Conservation (phyloP, 2,888 invertebrate genomes). For the Steinernema carpocapsae region DNA sequence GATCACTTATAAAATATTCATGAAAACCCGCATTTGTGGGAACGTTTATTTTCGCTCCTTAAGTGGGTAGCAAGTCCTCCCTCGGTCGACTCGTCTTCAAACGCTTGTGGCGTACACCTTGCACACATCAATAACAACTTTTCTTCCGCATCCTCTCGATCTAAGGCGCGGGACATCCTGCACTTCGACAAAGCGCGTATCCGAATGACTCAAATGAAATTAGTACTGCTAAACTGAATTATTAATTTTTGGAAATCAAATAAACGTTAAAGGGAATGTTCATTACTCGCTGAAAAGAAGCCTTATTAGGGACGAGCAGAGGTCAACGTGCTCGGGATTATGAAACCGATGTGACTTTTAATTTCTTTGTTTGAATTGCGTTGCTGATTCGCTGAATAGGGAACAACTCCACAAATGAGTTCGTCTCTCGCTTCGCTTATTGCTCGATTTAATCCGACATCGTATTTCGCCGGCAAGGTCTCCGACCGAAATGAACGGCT, state of each 20-base stretch:
- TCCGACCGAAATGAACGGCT: too few relatives aligned
- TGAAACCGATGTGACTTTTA: conserved; percentile 27
- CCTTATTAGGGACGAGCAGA: neutral
- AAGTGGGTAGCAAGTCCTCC: too few relatives aligned
- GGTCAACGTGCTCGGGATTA: conserved; percentile 25
- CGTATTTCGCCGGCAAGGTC: neutral
- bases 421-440: conserved; percentile 1
- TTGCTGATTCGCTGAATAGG: neutral
- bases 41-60: too few relatives aligned
- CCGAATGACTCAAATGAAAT: neutral
- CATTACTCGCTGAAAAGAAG: conserved; percentile 7
- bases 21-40: too few relatives aligned
- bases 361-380: conserved; percentile 25
- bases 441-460: neutral
- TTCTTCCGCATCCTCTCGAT: too few relatives aligned
- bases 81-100: too few relatives aligned
- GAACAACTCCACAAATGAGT: conserved; percentile 9
- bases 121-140: too few relatives aligned
- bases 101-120: too few relatives aligned
- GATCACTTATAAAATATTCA: too few relatives aligned
- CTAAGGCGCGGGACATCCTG: too few relatives aligned
- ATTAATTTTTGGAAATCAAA: conserved; percentile 28
- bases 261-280: conserved; percentile 3
- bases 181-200: too few relatives aligned
- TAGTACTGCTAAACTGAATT: neutral